phyloP scores from a whole-genome alignment of 2,888 invertebrate species.

The Drosophila barbarae region DNA sequence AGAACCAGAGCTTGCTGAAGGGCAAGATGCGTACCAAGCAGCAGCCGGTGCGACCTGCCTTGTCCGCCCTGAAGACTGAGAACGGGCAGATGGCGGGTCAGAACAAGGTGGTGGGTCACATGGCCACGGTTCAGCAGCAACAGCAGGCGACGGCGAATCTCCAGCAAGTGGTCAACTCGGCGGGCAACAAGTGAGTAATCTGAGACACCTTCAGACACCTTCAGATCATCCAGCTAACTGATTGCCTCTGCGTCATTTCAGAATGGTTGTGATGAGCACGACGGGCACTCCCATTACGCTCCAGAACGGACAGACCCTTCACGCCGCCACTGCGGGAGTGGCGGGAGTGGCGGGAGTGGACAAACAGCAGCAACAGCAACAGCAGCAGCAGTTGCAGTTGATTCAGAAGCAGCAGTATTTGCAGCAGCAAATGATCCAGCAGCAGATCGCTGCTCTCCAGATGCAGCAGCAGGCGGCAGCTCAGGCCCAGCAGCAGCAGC shows the following conservation, averaged over 20 bases:
- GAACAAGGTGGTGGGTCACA: conserved; percentile 69
- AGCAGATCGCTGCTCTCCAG: conserved; percentile 71
- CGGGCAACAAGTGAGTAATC: conserved; percentile 81
- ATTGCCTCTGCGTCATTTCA: conserved; percentile 37
- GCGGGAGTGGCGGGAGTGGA: conserved; percentile 75
- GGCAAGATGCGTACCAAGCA: conserved; percentile 86
- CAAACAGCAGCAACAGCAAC: conserved; percentile 74
- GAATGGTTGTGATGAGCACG: conserved; percentile 80
- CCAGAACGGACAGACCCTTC: conserved; percentile 77
- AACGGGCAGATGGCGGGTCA: conserved; percentile 84
- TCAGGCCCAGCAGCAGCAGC: conserved; percentile 70
- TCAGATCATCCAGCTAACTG: background rate
- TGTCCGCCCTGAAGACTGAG: conserved; percentile 82
- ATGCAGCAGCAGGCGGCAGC: conserved; percentile 69
- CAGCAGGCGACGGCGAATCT: conserved; percentile 74
- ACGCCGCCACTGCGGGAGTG: conserved; percentile 72
- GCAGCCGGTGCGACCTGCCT: conserved; percentile 85
- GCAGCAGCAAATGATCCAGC: conserved; percentile 74
- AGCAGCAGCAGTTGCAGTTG: conserved; percentile 73
- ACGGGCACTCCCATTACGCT: conserved; percentile 78
- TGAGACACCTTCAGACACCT: background rate
- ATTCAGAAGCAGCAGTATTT: conserved; percentile 72
- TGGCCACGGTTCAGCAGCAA: conserved; percentile 61
- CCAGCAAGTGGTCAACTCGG: conserved; percentile 81
- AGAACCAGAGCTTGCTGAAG: conserved; percentile 79